Evolutionary conservation across 2,797 vertebrate species (phyloP).

Genomic region (Pipistrellus nathusii): DNA sequence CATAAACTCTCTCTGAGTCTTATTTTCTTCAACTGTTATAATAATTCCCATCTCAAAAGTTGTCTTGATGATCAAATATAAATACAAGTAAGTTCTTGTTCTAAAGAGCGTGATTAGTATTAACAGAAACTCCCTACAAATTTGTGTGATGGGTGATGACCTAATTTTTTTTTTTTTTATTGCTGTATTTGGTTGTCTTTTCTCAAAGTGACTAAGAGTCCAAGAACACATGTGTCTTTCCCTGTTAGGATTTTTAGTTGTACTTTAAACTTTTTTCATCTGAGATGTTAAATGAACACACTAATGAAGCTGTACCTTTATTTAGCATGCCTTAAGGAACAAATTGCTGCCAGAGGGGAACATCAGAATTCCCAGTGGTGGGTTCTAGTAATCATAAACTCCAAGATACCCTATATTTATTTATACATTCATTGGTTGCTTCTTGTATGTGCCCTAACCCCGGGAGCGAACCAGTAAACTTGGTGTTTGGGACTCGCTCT

Average conservation of each 20-base stretch:
- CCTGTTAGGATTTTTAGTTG: not conserved
- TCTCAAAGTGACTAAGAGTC: not conserved
- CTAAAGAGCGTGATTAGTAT: not conserved
- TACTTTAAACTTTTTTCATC: conserved; percentile 5
- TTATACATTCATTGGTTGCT: not conserved
- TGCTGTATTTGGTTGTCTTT: not conserved
- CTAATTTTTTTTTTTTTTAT: not conserved
- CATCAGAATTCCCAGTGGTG: not conserved
- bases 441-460: not conserved
- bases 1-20: not conserved
- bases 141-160: not conserved
- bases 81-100: not conserved
- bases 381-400: not conserved
- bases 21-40: not conserved
- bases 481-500: not conserved
- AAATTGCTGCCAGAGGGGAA: not conserved
- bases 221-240: not conserved
- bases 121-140: not conserved
- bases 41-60: conserved; percentile 4
- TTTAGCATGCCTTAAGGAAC: not conserved
- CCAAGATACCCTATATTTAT: not conserved
- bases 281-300: conserved; percentile 9
- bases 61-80: conserved; percentile 34
- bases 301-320: not conserved
- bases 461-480: not conserved